phyloP scores from a whole-genome alignment of 2,797 vertebrate species.

The Xenops minutus region DNA sequence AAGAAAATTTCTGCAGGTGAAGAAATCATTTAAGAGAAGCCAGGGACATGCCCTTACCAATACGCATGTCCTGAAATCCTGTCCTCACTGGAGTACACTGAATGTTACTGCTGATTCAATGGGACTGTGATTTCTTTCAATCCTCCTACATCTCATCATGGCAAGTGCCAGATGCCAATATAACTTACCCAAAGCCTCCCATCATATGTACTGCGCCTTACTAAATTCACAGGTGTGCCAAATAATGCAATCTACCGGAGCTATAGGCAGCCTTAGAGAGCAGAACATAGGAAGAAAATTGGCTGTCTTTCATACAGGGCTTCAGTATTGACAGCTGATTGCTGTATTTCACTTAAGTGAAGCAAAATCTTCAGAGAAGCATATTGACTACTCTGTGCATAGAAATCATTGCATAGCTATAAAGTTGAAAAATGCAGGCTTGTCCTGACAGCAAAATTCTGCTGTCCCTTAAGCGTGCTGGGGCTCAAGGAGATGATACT shows the following conservation, averaged over 20 bases:
- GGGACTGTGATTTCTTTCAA: neutral
- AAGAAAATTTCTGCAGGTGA: neutral
- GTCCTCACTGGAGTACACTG: neutral
- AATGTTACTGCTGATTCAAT: neutral
- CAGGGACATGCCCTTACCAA: neutral
- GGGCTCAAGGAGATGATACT: neutral
- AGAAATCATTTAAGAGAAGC: neutral
- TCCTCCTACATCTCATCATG: neutral
- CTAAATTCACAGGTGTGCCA: neutral
- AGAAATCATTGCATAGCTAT: neutral
- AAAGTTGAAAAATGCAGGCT: neutral
- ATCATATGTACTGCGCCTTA: neutral
- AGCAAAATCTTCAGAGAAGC: neutral
- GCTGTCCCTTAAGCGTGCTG: neutral
- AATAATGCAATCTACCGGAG: neutral
- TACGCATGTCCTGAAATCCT: neutral
- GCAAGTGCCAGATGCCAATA: neutral
- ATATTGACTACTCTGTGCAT: neutral
- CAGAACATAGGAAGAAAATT: neutral
- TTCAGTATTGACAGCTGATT: conserved; percentile 5
- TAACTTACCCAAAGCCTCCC: neutral
- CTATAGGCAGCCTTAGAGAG: neutral
- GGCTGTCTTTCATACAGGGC: neutral
- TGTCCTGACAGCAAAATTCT: neutral
- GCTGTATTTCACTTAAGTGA: neutral